Conservation (phyloP, 2,797 vertebrate species). For the Megalops cyprinoides region DNA sequence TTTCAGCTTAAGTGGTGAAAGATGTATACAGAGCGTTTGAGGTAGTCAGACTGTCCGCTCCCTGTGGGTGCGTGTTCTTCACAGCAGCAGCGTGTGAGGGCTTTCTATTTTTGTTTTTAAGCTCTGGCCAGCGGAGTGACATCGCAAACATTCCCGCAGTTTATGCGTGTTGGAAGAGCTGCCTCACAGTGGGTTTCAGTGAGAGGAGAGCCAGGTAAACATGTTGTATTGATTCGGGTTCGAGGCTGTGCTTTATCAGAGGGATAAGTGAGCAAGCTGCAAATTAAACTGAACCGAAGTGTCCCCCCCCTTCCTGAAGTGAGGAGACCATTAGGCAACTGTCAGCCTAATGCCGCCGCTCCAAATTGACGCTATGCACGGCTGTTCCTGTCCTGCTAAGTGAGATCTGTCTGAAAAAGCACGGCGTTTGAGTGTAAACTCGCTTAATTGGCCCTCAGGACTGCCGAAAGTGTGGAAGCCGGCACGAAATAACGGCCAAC, state of each 20-base stretch:
- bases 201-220: too few species aligned
- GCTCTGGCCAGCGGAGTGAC: too few species aligned
- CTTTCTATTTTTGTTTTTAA: too few species aligned
- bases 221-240: constrained; percentile 35
- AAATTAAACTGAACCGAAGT: constrained; percentile 40
- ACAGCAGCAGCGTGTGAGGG: too few species aligned
- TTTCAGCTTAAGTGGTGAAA: background rate
- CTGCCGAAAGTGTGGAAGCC: background rate
- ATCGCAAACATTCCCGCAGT: too few species aligned
- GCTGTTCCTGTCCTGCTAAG: constrained; percentile 23
- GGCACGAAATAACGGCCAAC: constrained; percentile 34
- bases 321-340: constrained; percentile 32
- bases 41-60: too few species aligned
- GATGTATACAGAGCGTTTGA: background rate
- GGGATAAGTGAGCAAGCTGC: background rate
- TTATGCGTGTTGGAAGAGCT: too few species aligned
- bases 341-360: constrained; percentile 20
- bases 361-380: constrained; percentile 38
- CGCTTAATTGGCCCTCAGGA: constrained; percentile 53
- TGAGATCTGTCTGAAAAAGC: constrained; percentile 36
- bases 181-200: too few species aligned
- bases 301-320: background rate
- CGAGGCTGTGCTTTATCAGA: constrained; percentile 15
- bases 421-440: constrained; percentile 30
- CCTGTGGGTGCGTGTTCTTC: too few species aligned